Evolutionary conservation across 2,113 vertebrate genomes (phyloP).

Genomic region (Pardalotus punctatus): DNA sequence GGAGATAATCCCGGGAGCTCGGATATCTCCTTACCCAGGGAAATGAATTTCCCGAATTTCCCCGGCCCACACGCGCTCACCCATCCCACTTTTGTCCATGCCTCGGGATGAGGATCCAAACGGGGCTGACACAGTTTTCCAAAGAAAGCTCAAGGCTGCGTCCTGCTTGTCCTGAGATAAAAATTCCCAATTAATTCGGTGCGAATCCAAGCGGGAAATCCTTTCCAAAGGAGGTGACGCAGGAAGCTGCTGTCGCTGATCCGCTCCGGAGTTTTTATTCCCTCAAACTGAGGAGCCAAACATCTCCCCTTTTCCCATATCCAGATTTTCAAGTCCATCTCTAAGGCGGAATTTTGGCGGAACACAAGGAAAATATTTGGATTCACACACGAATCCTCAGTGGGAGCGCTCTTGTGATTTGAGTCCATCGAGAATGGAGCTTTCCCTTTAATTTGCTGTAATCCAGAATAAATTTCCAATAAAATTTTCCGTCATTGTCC

Average conservation of each 20-base stretch:
- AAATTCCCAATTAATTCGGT: background rate
- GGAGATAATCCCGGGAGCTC: background rate
- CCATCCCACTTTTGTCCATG: background rate
- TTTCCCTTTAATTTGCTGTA: background rate
- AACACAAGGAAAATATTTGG: background rate
- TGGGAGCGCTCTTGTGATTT: background rate
- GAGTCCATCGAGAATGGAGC: background rate
- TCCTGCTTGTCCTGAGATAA: background rate
- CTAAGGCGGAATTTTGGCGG: background rate
- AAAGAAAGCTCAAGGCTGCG: background rate
- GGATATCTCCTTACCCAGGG: slow-evolving; percentile 4
- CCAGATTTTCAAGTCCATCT: rapidly evolving
- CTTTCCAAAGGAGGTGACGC: background rate
- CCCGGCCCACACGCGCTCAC: background rate
- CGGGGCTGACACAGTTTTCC: background rate
- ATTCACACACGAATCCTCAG: background rate
- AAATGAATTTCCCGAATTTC: background rate
- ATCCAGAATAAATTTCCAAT: background rate
- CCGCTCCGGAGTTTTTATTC: background rate
- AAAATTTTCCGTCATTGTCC: background rate
- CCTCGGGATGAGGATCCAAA: background rate
- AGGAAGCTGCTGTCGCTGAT: background rate
- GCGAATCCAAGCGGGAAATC: background rate
- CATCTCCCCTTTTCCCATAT: rapidly evolving
- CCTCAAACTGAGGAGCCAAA: background rate